phyloP scores from a whole-genome alignment of 2,797 vertebrate genomes.

The Staurois parvus region DNA sequence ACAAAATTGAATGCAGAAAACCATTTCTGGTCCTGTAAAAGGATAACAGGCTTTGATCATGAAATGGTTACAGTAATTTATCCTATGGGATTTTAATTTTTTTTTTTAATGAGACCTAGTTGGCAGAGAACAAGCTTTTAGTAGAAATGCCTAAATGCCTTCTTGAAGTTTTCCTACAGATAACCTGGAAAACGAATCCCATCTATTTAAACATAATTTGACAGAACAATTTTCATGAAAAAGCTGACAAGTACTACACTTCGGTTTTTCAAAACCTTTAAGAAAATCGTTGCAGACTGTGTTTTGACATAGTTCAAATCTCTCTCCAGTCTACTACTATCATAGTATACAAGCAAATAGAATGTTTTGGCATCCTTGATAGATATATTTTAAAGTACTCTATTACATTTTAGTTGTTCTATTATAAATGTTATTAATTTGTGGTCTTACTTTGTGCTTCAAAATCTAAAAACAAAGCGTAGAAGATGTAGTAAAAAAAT shows the following conservation, averaged over 20 bases:
- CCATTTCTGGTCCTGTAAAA: no score
- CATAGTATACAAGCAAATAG: not conserved
- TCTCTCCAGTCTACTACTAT: not conserved
- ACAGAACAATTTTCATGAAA: slow-evolving; percentile 9
- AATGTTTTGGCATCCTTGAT: not conserved
- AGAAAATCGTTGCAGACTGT: not conserved
- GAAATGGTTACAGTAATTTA: no score
- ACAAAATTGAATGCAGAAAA: no score
- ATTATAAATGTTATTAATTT: no score
- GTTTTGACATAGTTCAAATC: not conserved
- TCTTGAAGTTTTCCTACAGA: not conserved
- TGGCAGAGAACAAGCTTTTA: not conserved
- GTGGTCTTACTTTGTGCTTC: no score
- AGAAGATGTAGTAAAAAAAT: no score
- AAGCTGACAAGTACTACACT: slow-evolving; percentile 13
- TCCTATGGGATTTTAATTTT: no score
- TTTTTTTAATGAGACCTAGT: not conserved
- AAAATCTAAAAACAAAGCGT: no score
- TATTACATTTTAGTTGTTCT: no score
- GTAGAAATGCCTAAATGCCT: slow-evolving; percentile 8
- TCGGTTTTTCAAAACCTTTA: not conserved
- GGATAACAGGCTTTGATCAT: no score
- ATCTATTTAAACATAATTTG: slow-evolving; percentile 26
- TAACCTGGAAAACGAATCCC: not conserved
- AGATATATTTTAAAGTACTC: not conserved